These are phyloP conservation scores for Meda fulgida DNA, from an alignment of 2,797 vertebrate genomes.

Conservation along the genomic window DNA sequence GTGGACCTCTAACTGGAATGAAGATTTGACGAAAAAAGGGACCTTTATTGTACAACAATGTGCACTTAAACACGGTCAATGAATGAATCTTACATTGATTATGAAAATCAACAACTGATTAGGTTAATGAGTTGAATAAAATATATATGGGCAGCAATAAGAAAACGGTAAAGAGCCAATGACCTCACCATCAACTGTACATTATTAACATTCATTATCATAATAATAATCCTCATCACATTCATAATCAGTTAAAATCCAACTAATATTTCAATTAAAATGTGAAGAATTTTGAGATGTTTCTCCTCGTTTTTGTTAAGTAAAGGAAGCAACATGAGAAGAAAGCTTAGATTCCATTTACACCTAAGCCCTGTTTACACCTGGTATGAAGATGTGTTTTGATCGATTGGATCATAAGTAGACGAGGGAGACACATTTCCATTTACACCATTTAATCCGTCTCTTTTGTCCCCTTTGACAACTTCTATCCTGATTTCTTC, in stretches of 20 bases:
- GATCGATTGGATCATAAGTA: too few species aligned
- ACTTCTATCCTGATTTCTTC: too few species aligned
- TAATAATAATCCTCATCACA: neutral
- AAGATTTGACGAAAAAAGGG: neutral
- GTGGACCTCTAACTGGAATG: neutral
- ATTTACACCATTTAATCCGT: too few species aligned
- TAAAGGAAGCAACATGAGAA: neutral
- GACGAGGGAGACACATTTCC: too few species aligned
- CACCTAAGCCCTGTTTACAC: too few species aligned
- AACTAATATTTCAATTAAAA: neutral
- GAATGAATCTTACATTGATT: conserved; percentile 28
- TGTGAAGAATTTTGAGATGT: too few species aligned
- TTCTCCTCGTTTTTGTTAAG: neutral
- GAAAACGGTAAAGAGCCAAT: neutral
- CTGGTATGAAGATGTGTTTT: too few species aligned
- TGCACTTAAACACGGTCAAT: neutral
- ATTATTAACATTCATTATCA: conserved; percentile 6
- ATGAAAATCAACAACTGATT: conserved; percentile 18
- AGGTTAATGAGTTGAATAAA: conserved; percentile 13
- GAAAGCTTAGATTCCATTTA: neutral
- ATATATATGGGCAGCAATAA: neutral
- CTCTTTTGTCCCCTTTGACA: too few species aligned
- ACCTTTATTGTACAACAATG: neutral
- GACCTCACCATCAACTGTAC: neutral
- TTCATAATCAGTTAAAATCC: neutral